These are phyloP conservation scores for Lumbricus terrestris DNA, from an alignment of 2,888 invertebrate genomes.

Conservation along the genomic window DNA sequence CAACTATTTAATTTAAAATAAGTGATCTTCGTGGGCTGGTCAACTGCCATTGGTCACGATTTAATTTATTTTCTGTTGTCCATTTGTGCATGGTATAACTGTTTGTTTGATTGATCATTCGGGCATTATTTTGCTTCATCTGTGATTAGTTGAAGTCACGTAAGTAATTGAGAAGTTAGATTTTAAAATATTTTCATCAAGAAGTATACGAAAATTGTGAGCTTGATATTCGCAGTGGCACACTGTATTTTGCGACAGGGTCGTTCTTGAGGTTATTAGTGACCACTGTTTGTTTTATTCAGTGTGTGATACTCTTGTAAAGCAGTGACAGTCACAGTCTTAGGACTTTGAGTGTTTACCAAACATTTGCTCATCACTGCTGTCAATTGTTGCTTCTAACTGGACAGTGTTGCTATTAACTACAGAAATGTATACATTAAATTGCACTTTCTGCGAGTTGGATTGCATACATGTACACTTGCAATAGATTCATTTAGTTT, in stretches of 20 bases:
- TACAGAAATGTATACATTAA: not conserved
- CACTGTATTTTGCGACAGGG: too few relatives aligned
- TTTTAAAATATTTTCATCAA: not conserved
- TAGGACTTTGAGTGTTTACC: not conserved
- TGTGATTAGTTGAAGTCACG: not conserved
- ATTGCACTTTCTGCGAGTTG: not conserved
- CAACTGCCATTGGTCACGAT: not conserved
- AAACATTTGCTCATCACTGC: not conserved
- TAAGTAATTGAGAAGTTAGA: not conserved
- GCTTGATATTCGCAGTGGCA: not conserved
- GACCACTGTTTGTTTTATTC: not conserved
- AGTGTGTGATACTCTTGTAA: not conserved
- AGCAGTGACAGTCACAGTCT: not conserved
- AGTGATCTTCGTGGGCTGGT: not conserved
- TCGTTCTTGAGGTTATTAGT: not conserved
- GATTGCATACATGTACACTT: not conserved
- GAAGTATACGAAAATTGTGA: not conserved
- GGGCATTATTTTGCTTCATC: conserved; percentile 3
- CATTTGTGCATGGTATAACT: not conserved
- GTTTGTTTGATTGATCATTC: not conserved
- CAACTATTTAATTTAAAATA: not conserved
- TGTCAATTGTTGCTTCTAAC: not conserved
- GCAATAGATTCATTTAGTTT: not conserved
- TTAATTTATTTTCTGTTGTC: not conserved
- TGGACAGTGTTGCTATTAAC: not conserved